Percentiles rank a stretch among this genome's conserved stretches.
Evolutionary conservation across 1,140 invertebrate species (phyloP).

Genomic region (Listronotus oregonensis): DNA sequence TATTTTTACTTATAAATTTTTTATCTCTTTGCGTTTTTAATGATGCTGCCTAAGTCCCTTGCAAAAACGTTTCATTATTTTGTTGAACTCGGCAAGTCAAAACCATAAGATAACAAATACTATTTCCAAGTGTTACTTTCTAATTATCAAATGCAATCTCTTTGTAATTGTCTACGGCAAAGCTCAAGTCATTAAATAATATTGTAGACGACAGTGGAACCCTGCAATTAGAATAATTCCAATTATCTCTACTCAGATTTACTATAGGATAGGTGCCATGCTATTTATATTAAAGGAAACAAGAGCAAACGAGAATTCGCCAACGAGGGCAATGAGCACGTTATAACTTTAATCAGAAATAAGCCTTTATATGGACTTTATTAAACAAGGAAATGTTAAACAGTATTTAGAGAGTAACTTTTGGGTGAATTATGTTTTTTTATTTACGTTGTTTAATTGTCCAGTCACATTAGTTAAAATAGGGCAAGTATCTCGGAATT

Average conservation of each 20-base stretch:
- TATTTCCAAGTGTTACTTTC: conserved; percentile 23
- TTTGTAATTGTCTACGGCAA: conserved; percentile 29
- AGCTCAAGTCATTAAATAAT: conserved; percentile 30
- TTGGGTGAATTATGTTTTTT: no score
- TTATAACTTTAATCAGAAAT: conserved; percentile 36
- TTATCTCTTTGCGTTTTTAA: no score
- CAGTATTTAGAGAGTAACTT: no score
- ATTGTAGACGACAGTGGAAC: conserved; percentile 30
- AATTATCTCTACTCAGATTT: conserved; percentile 32
- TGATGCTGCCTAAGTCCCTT: no score
- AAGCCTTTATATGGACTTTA: conserved; percentile 3
- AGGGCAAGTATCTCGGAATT: no score
- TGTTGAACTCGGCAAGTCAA: neutral
- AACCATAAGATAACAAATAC: conserved; percentile 25
- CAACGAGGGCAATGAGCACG: conserved; percentile 25
- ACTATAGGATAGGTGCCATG: conserved; percentile 24
- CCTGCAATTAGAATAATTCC: conserved; percentile 35
- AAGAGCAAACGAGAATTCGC: conserved; percentile 14
- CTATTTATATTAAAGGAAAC: conserved; percentile 30
- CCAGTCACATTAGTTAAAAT: no score
- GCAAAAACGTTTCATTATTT: no score
- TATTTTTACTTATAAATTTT: no score
- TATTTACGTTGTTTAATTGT: no score
- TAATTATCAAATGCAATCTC: conserved; percentile 33
- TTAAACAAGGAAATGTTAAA: neutral